Conservation (phyloP, 1,140 invertebrate species). For the Trypoxylus dichotomus region DNA sequence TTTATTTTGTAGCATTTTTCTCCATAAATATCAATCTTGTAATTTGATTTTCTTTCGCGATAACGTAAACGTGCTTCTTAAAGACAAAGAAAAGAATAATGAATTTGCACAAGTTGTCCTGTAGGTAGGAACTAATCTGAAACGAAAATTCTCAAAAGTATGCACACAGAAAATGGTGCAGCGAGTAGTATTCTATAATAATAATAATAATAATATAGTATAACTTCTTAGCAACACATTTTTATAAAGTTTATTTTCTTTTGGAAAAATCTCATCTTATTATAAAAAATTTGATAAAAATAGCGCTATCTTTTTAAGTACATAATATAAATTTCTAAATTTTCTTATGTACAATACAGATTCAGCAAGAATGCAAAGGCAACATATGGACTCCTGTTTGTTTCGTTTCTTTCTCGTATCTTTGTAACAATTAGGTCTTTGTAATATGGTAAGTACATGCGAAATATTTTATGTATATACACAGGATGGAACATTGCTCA, state of each 20-base stretch:
- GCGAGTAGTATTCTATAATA: too few relatives aligned
- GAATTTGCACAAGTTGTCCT: background rate
- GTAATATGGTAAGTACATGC: background rate
- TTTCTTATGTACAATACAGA: background rate
- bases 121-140: background rate
- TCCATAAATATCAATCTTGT: background rate
- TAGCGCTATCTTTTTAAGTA: background rate
- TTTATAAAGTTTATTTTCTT: background rate
- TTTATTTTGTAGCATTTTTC: background rate
- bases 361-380: slow-evolving; percentile 11
- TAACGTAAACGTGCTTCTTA: background rate
- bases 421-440: background rate
- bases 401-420: background rate
- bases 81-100: background rate
- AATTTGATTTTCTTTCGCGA: background rate
- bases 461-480: background rate
- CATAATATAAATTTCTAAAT: background rate
- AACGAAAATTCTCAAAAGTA: too few relatives aligned
- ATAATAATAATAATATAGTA: too few relatives aligned
- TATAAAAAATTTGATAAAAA: slow-evolving; percentile 6
- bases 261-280: background rate
- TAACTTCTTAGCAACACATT: background rate
- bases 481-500: background rate
- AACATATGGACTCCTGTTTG: background rate
- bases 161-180: too few relatives aligned